Base-by-base conservation (phyloP, 2,113 vertebrate genomes). In the Piprites chloris region DNA sequence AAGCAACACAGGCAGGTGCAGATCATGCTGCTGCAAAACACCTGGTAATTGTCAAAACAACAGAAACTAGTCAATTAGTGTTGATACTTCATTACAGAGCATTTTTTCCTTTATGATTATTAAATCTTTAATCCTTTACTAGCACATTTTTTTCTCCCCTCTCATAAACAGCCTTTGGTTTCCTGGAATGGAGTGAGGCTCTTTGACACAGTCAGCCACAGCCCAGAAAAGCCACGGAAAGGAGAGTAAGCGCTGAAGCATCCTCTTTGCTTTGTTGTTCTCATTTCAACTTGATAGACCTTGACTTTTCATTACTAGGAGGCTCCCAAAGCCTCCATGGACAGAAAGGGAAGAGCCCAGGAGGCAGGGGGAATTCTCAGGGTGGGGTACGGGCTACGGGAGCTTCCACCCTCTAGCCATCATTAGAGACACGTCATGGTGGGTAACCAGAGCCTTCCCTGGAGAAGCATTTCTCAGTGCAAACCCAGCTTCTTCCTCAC, bases 91-190 rank as follows among this genome's bases (percentile, higher is more conserved):
- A 92, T 87, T 90, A 86, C 28, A 86, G 68, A 89, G 20, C 72
- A 42, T 78, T 67, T 89, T 88, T 41, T 83, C 50, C 55, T 68
- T 86, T 81, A 80, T 85, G 47, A 81, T 73, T 84, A 52, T 84
- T 86, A 94, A 72, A 84, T 86, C 82, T 93, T 89, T 90, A 63
- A 90, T 95, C 56, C 88, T 96, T 77, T 42, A 66, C 61, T 75
- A 84, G 22, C 20, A 71, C 39, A 19, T 87, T 83, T 91, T 85
- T 67, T 33, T 8, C 71, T 56, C 12, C 18, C 39, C 41, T 55
- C 5, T 0, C 42, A 66, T 50, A 92, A 95, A 95, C 68, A 93
- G 21, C 19, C 3, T 42, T 95, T 62, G 35, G 35, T 80, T 93
- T 62, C 67, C 50, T 46, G 75, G 49, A 83, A 88, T 0, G 0